phyloP scores from a whole-genome alignment of 1,140 invertebrate genomes.

The Eciton burchellii region DNA sequence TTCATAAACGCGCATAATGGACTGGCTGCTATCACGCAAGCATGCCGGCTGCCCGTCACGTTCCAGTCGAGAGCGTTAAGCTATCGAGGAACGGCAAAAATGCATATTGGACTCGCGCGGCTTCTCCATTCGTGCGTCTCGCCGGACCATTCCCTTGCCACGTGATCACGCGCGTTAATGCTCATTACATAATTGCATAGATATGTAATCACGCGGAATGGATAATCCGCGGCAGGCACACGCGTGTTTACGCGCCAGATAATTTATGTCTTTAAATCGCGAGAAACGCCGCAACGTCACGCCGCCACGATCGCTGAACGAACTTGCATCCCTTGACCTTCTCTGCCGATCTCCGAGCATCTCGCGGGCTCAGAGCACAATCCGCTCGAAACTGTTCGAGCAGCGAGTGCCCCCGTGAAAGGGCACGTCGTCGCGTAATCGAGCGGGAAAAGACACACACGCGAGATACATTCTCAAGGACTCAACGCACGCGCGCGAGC shows the following conservation, averaged over 20 bases:
- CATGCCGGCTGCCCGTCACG: slow-evolving; percentile 46
- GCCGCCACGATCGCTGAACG: not conserved
- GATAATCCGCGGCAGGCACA: not conserved
- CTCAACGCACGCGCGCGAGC: not conserved
- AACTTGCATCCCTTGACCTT: not conserved
- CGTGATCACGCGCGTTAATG: not conserved
- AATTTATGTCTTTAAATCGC: not conserved
- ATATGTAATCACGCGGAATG: too few relatives aligned
- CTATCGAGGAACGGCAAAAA: slow-evolving; percentile 42
- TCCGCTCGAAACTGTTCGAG: not conserved
- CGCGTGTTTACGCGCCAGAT: not conserved
- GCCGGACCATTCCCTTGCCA: not conserved
- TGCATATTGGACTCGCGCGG: slow-evolving; percentile 7
- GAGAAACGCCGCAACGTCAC: not conserved
- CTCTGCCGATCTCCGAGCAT: not conserved
- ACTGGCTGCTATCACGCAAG: slow-evolving; percentile 57
- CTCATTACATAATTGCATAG: not conserved
- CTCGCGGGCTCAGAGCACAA: not conserved
- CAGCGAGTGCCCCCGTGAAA: not conserved
- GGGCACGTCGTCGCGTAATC: not conserved
- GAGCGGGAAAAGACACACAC: not conserved
- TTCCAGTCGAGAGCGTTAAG: slow-evolving; percentile 41
- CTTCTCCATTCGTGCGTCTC: not conserved
- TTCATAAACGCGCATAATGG: slow-evolving; percentile 58
- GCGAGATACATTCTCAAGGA: not conserved